These are phyloP conservation scores for Sarcophaga rosellei DNA, from an alignment of 2,888 invertebrate genomes.

Conservation along the genomic window DNA sequence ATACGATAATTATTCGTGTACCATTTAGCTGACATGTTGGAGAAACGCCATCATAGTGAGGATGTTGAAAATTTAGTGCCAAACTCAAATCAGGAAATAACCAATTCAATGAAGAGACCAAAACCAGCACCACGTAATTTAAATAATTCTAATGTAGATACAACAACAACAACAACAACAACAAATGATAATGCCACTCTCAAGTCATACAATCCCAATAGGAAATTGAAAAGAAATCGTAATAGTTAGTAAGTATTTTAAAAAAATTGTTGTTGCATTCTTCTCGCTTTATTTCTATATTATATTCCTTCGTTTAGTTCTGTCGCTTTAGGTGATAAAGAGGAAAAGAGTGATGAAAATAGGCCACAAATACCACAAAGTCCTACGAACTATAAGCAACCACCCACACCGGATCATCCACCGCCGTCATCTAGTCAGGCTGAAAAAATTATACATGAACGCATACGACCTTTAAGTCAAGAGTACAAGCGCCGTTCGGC, in stretches of 20 bases:
- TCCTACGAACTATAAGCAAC: constrained; percentile 94
- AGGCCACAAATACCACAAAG: constrained; percentile 86
- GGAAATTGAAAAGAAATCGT: constrained; percentile 79
- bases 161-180: constrained; percentile 74
- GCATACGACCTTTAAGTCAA: constrained; percentile 94
- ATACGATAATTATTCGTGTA: too few relatives aligned
- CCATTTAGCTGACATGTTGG: constrained; percentile 75
- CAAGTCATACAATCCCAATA: constrained; percentile 80
- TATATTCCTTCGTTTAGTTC: constrained; percentile 69
- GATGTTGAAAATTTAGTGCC: constrained; percentile 74
- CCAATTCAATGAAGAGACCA: constrained; percentile 76
- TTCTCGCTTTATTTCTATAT: not conserved
- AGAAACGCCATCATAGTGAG: constrained; percentile 74
- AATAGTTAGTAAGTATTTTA: constrained; percentile 76
- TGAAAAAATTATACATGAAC: constrained; percentile 92
- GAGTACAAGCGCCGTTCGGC: constrained; percentile 83
- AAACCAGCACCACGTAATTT: constrained; percentile 75
- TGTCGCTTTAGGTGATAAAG: constrained; percentile 71
- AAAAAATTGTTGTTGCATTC: not conserved
- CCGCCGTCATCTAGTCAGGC: constrained; percentile 95
- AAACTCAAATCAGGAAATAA: constrained; percentile 74
- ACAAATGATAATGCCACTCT: constrained; percentile 76
- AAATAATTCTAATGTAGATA: constrained; percentile 73
- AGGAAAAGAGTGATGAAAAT: constrained; percentile 77
- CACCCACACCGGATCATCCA: constrained; percentile 96